phyloP scores from a whole-genome alignment of 1,140 invertebrate genomes.

The Batillaria attramentaria region DNA sequence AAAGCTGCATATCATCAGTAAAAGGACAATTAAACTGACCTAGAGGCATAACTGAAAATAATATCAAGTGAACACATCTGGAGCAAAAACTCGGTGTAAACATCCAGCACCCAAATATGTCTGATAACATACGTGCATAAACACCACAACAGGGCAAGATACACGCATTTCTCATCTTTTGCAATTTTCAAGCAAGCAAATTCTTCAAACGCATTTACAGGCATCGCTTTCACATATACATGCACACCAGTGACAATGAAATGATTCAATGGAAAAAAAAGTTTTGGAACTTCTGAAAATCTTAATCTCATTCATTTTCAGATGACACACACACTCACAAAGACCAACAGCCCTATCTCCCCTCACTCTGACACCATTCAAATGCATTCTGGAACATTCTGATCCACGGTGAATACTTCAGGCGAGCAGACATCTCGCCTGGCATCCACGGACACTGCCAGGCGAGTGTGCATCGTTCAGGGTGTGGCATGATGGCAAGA shows the following conservation, averaged over 20 bases:
- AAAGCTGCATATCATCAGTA: too few species aligned
- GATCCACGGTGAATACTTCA: slow-evolving; percentile 87
- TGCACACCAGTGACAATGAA: neutral
- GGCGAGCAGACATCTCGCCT: slow-evolving; percentile 70
- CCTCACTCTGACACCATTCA: slow-evolving; percentile 78
- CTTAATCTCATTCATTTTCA: neutral
- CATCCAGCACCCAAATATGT: too few species aligned
- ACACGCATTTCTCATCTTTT: neutral
- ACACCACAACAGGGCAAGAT: neutral
- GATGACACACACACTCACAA: neutral
- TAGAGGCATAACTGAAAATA: too few species aligned
- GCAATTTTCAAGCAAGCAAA: neutral
- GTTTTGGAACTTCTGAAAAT: neutral
- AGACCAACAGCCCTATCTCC: neutral
- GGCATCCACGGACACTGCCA: slow-evolving; percentile 72
- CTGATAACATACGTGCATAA: neutral
- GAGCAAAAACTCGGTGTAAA: too few species aligned
- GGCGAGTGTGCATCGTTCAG: slow-evolving; percentile 80
- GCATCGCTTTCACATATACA: neutral
- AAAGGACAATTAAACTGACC: too few species aligned
- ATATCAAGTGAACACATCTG: too few species aligned
- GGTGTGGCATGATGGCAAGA: slow-evolving; percentile 98
- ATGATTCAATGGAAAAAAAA: neutral
- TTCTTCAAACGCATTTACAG: neutral
- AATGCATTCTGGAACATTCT: slow-evolving; percentile 93